These are phyloP conservation scores for Caenorhabditis drosophilae DNA, from an alignment of 2,888 invertebrate genomes.

Conservation along the genomic window DNA sequence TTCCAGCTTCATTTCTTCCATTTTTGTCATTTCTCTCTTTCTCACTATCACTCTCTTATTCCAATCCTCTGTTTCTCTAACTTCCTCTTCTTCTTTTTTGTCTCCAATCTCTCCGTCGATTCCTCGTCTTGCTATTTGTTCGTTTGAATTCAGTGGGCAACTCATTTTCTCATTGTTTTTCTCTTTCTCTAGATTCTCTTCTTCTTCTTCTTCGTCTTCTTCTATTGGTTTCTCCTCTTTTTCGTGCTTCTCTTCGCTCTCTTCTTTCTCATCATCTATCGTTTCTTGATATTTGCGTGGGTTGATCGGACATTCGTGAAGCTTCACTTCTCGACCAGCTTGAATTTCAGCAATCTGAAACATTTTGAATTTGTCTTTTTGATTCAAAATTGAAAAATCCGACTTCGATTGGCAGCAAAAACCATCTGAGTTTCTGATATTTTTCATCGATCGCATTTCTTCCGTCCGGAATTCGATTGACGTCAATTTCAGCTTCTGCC, in stretches of 20 bases:
- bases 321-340: conserved; percentile 1
- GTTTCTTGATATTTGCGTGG: conserved; percentile 9
- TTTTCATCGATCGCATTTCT: conserved; percentile 78
- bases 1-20: conserved; percentile 49
- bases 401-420: conserved; percentile 84
- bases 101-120: conserved; percentile 19
- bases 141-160: conserved; percentile 1
- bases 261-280: background rate
- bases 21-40: conserved; percentile 69
- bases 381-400: conserved; percentile 4
- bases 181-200: conserved; percentile 3
- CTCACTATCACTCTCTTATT: conserved; percentile 63
- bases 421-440: conserved; percentile 82
- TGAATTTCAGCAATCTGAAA: conserved; percentile 23
- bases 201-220: conserved; percentile 11
- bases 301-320: background rate
- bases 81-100: conserved; percentile 13
- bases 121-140: conserved; percentile 5
- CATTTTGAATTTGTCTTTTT: background rate
- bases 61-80: conserved; percentile 48
- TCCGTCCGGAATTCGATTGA: conserved; percentile 76
- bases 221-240: background rate
- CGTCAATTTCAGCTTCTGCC: conserved; percentile 8
- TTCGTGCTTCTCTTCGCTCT: background rate
- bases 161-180: background rate